Evolutionary conservation across 2,113 vertebrate genomes (phyloP), one percentile per base, ranked within the genome.

Genomic region (Hippoglossus stenolepis): DNA sequence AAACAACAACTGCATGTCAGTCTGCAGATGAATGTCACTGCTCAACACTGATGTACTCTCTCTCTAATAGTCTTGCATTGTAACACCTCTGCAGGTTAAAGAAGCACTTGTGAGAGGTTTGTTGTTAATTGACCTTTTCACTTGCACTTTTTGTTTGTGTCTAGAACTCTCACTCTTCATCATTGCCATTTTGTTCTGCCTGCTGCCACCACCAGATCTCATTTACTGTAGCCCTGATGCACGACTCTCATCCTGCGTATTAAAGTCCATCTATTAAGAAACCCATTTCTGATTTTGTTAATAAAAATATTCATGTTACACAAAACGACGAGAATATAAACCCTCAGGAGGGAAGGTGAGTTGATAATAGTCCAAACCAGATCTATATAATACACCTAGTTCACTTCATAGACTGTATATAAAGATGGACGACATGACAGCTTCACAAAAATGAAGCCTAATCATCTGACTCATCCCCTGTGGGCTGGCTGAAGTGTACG

Each of bases 61-160:
- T 28, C 15, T 76, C 95, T 96, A 95, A 95, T 88, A 87, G 92
- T 94, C 90, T 71, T 91, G 90, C 94, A 85, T 94, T 93, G 70
- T 93, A 89, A 90, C 86, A 82, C 95, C 93, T 96, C 92, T 95
- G 87, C 96, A 96, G 96, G 95, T 94, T 96, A 95, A 96, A 94
- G 95, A 92, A 87, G 76, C 94, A 23, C 72, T 35, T 94, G 90
- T 93, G 79, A 94, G 94, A 97, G 96, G 96, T 97, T 96, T 95
- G 97, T 97, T 94, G 92, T 85, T 17, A 56, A 79, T 79, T 78
- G 60, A 84, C 79, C 47, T 88, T 85, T 89, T 79, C 82, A 31
- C 75, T 51, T 28, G 89, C 89, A 87, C 90, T 85, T 4, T 69
- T 3, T 82, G 26, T 91, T 83, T 90, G 72, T 59, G 84, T 75